Percentiles rank a stretch among this genome's conserved stretches.
Conservation (phyloP, 2,113 vertebrate species). For the Pholis gunnellus region DNA sequence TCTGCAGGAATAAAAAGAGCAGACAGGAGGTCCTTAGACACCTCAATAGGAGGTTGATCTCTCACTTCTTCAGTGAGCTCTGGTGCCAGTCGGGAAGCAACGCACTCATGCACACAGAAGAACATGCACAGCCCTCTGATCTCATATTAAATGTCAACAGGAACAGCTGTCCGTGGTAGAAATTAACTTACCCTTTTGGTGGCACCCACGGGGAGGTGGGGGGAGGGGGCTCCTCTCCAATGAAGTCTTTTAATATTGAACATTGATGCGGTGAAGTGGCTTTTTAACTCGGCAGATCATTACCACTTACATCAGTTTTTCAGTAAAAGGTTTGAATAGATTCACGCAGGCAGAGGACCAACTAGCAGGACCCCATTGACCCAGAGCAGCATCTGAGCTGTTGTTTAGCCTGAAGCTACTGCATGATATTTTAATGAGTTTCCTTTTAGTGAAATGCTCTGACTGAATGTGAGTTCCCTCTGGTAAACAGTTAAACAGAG, state of each 20-base stretch:
- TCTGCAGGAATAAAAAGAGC: not conserved
- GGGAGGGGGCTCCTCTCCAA: not conserved
- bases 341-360: not conserved
- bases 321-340: not conserved
- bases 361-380: not conserved
- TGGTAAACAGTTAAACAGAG: not conserved
- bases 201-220: not conserved
- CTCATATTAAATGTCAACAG: constrained; percentile 78
- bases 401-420: not conserved
- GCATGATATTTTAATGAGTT: not conserved
- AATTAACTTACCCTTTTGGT: constrained; percentile 57
- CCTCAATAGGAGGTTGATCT: not conserved
- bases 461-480: not conserved
- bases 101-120: not conserved
- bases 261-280: not conserved
- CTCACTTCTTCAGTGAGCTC: not conserved
- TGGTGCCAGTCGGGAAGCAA: constrained; percentile 1
- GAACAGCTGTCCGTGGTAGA: constrained; percentile 75
- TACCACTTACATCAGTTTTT: not conserved
- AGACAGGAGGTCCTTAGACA: constrained; percentile 1
- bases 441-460: not conserved
- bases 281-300: not conserved
- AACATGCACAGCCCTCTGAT: constrained; percentile 33
- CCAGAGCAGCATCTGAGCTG: not conserved
- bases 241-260: not conserved